Evolutionary conservation across 2,113 vertebrate species (phyloP).

Genomic region (Accipiter virgatus): DNA sequence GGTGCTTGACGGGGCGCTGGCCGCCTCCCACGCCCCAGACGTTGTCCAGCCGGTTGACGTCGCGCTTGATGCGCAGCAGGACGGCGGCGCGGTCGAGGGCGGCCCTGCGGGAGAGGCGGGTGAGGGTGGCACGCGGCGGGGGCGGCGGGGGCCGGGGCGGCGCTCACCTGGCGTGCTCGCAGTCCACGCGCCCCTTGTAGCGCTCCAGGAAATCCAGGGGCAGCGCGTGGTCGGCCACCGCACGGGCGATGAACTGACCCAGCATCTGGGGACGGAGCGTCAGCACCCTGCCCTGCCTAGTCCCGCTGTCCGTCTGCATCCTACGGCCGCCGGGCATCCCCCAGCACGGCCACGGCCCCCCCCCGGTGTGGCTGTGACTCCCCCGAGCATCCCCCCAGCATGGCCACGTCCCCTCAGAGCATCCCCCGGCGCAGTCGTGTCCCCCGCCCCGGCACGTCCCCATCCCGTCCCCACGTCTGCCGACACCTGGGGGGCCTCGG

Average conservation of each 20-base stretch:
- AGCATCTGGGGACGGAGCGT: constrained; percentile 74
- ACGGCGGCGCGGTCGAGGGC: constrained; percentile 83
- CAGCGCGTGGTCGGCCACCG: constrained; percentile 85
- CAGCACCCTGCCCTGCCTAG: background rate
- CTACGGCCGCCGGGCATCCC: background rate
- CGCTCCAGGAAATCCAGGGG: constrained; percentile 81
- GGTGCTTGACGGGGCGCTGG: constrained; percentile 85
- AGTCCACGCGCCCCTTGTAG: constrained; percentile 87
- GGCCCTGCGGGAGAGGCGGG: constrained; percentile 63
- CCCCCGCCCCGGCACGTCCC: too few relatives aligned
- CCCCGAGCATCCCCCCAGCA: too few relatives aligned
- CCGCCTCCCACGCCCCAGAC: constrained; percentile 89
- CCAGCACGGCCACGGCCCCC: background rate
- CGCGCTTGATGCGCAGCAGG: constrained; percentile 81
- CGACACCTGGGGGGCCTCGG: constrained; percentile 83
- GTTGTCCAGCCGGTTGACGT: constrained; percentile 83
- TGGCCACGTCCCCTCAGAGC: too few relatives aligned
- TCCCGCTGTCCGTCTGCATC: background rate
- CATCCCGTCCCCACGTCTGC: background rate
- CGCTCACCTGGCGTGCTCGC: constrained; percentile 82
- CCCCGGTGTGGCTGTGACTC: too few relatives aligned
- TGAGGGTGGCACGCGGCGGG: background rate
- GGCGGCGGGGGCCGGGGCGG: too few relatives aligned
- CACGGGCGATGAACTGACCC: constrained; percentile 86
- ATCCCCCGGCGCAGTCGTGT: too few relatives aligned